phyloP scores from a whole-genome alignment of 2,888 invertebrate species.

The Dermolepida albohirtum region DNA sequence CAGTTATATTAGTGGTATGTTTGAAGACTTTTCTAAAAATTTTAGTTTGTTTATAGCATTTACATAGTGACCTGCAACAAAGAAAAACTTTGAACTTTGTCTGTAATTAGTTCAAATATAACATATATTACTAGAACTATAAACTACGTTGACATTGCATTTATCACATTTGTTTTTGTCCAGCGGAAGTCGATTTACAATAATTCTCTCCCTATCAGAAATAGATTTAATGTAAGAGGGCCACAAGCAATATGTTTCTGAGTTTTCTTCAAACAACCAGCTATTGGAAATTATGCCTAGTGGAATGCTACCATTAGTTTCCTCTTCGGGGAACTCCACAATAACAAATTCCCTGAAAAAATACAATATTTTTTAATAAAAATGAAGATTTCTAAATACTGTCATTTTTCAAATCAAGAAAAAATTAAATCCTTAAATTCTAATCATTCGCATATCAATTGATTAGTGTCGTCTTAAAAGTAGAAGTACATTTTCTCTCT shows the following conservation, averaged over 20 bases:
- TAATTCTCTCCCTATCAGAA: conserved; percentile 36
- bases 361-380: background rate
- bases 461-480: too few species aligned
- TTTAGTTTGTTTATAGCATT: conserved; percentile 40
- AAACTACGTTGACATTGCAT: conserved; percentile 39
- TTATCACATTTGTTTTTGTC: conserved; percentile 40
- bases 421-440: too few species aligned
- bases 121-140: conserved; percentile 36
- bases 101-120: background rate
- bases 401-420: too few species aligned
- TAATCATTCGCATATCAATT: too few species aligned
- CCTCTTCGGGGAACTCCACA: conserved; percentile 42
- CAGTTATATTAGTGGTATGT: conserved; percentile 34
- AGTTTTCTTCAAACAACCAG: conserved; percentile 38
- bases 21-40: conserved; percentile 34
- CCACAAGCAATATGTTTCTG: conserved; percentile 35
- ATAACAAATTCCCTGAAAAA: conserved; percentile 38
- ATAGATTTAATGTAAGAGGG: conserved; percentile 37
- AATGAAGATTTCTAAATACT: background rate
- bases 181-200: conserved; percentile 31
- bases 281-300: conserved; percentile 39
- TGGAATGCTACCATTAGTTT: conserved; percentile 37
- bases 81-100: background rate
- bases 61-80: conserved; percentile 38
- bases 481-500: too few species aligned